Conservation (phyloP, 2,888 invertebrate genomes). For the Andrena bucephala region DNA sequence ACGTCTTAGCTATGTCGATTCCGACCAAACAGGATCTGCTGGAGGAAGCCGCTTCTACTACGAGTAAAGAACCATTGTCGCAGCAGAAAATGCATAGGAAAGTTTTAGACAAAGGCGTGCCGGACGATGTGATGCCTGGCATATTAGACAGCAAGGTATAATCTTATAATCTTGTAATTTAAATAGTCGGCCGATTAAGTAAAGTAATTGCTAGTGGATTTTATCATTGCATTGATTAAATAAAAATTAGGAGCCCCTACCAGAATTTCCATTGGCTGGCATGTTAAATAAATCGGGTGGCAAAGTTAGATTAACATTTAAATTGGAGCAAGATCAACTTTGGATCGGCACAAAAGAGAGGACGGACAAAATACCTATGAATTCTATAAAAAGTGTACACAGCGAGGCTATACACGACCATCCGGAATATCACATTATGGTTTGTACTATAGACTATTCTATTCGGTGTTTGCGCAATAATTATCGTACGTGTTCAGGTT, state of each 20-base stretch:
- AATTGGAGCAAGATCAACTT: conserved; percentile 94
- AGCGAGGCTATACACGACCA: conserved; percentile 94
- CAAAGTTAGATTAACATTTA: conserved; percentile 96
- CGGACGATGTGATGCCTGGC: conserved; percentile 95
- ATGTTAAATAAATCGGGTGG: conserved; percentile 96
- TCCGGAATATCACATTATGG: conserved; percentile 96
- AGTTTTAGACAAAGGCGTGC: conserved; percentile 95
- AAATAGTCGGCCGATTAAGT: background rate
- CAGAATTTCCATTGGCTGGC: conserved; percentile 92
- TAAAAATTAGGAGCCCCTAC: conserved; percentile 89
- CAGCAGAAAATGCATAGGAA: conserved; percentile 93
- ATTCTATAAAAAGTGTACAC: conserved; percentile 92
- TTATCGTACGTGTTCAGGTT: no score
- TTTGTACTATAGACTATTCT: conserved; percentile 83
- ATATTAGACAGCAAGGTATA: conserved; percentile 91
- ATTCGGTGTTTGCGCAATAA: background rate
- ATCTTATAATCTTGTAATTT: conserved; percentile 56
- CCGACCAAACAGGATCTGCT: conserved; percentile 89
- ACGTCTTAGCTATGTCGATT: conserved; percentile 93
- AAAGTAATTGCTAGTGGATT: background rate
- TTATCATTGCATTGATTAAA: background rate
- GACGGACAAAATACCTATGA: conserved; percentile 96
- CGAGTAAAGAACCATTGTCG: conserved; percentile 90
- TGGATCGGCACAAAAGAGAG: conserved; percentile 97
- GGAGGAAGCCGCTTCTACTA: conserved; percentile 88